Percentiles rank a stretch among this genome's conserved stretches.
Evolutionary conservation across 2,888 invertebrate species (phyloP).

Genomic region (Agrotis clavis): DNA sequence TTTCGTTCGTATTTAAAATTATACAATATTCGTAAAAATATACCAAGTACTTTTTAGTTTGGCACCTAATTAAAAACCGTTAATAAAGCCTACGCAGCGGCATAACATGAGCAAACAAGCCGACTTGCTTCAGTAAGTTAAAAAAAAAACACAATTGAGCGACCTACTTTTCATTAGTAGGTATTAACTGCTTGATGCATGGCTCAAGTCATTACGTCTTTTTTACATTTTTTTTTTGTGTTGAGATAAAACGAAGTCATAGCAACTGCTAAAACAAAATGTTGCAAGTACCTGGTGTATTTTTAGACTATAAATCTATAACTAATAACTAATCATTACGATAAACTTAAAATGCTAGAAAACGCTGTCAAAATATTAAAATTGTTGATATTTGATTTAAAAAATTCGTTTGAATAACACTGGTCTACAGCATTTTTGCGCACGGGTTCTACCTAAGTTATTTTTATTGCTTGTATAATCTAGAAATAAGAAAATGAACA

Average conservation of each 20-base stretch:
- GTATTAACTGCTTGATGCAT: conserved; percentile 11
- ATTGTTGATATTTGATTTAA: conserved; percentile 65
- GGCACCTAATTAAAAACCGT: conserved; percentile 54
- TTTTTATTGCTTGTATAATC: too few relatives aligned
- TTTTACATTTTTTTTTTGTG: conserved; percentile 14
- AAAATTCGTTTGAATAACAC: conserved; percentile 79
- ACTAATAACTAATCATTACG: conserved; percentile 70
- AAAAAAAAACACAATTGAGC: conserved; percentile 36
- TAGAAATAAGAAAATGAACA: too few relatives aligned
- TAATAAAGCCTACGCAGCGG: conserved; percentile 1
- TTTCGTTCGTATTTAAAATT: conserved; percentile 63
- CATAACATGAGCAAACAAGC: conserved; percentile 9
- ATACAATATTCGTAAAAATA: conserved; percentile 64
- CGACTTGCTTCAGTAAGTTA: conserved; percentile 6
- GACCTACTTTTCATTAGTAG: conserved; percentile 19
- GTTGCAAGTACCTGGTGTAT: conserved; percentile 61
- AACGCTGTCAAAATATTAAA: conserved; percentile 71
- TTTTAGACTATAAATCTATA: conserved; percentile 64
- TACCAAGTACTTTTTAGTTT: conserved; percentile 59
- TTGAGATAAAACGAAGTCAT: conserved; percentile 1
- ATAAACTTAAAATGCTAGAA: conserved; percentile 75
- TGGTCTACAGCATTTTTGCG: too few relatives aligned
- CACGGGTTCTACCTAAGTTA: too few relatives aligned
- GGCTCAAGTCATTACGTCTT: conserved; percentile 11
- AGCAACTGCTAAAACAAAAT: conserved; percentile 28